Conservation (phyloP, 2,113 vertebrate genomes). For the Lathamus discolor region DNA sequence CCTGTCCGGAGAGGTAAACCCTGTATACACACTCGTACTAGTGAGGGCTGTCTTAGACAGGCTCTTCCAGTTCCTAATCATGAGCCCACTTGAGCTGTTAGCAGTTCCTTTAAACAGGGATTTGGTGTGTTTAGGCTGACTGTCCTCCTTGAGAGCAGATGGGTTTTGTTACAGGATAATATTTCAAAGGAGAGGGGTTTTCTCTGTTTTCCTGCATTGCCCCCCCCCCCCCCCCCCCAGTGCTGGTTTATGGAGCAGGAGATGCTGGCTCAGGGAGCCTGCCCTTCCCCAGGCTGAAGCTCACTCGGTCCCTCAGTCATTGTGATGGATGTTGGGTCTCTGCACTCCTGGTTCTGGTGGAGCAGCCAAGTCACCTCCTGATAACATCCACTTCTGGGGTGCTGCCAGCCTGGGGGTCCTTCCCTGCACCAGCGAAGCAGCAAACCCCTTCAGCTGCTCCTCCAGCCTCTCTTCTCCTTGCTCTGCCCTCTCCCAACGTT, state of each 20-base stretch:
- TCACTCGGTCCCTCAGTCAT: neutral
- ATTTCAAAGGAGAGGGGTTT: conserved; percentile 1
- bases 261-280: neutral
- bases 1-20: neutral
- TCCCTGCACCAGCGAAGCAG: neutral
- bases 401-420: neutral
- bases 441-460: neutral
- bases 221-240: neutral
- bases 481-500: neutral
- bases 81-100: conserved; percentile 10
- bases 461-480: neutral
- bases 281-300: neutral
- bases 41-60: neutral
- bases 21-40: neutral
- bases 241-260: neutral
- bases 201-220: neutral
- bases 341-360: neutral
- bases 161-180: conserved; percentile 25
- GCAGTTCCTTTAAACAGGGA: conserved; percentile 45
- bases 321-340: neutral
- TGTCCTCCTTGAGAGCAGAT: conserved; percentile 22
- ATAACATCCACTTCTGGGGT: neutral
- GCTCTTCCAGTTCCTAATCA: conserved; percentile 9
- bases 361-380: neutral
- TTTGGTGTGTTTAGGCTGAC: conserved; percentile 37